A percentile compares a stretch with the other conserved stretches of the same genome.
phyloP scores from a whole-genome alignment of 2,888 invertebrate species.

The Lasioglossum figueresi region DNA sequence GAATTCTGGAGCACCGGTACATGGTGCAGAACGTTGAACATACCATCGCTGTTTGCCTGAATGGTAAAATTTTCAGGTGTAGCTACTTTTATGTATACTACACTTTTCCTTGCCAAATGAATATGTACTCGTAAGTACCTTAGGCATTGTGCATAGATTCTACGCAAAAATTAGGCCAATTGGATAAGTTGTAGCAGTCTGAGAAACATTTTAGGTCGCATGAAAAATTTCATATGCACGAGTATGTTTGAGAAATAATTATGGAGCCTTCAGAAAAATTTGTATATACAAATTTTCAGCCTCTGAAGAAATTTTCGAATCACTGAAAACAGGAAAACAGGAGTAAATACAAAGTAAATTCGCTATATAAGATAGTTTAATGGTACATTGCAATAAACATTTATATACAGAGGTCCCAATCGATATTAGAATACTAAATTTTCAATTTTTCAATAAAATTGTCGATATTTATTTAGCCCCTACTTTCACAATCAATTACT shows the following conservation, averaged over 20 bases:
- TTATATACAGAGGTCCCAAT: not conserved
- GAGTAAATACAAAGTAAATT: not conserved
- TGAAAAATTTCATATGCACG: not conserved
- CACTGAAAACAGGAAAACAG: too few species aligned
- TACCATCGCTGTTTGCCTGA: not conserved
- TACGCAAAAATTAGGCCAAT: not conserved
- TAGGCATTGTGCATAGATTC: not conserved
- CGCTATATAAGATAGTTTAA: too few species aligned
- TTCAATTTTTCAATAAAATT: too few species aligned
- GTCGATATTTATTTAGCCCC: too few species aligned
- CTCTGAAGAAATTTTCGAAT: not conserved
- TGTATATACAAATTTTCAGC: not conserved
- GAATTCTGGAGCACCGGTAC: constrained; percentile 26
- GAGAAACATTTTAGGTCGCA: not conserved
- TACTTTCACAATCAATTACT: not conserved
- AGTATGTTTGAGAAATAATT: too few species aligned
- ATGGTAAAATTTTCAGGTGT: not conserved
- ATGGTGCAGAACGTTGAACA: not conserved
- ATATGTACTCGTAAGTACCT: not conserved
- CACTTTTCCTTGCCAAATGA: not conserved
- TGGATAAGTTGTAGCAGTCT: not conserved
- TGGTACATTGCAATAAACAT: not conserved
- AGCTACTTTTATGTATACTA: not conserved
- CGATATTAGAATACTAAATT: too few species aligned
- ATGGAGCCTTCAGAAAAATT: too few species aligned